Evolutionary conservation across 2,797 vertebrate species (phyloP).

Genomic region (Semotilus atromaculatus): DNA sequence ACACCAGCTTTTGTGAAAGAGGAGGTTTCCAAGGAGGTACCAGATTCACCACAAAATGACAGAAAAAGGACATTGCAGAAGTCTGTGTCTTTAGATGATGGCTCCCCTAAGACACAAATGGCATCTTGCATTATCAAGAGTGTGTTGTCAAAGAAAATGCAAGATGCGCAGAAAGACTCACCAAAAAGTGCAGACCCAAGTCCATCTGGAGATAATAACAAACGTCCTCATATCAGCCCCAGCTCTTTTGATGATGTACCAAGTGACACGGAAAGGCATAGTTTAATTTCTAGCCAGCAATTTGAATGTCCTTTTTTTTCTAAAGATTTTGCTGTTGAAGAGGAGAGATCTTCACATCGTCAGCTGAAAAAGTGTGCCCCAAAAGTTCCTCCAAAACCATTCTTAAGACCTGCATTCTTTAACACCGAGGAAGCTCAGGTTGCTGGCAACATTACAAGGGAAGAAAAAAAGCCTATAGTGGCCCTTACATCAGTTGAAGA

Average conservation of each 20-base stretch:
- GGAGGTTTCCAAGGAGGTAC: constrained; percentile 55
- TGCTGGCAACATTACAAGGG: constrained; percentile 54
- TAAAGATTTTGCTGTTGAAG: constrained; percentile 61
- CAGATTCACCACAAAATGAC: constrained; percentile 58
- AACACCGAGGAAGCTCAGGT: constrained; percentile 63
- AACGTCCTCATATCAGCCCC: constrained; percentile 45
- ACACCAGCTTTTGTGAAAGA: constrained; percentile 74
- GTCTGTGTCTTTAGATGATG: constrained; percentile 84
- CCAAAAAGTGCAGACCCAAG: constrained; percentile 57
- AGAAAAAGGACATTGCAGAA: constrained; percentile 81
- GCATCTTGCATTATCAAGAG: constrained; percentile 90
- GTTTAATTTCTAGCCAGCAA: constrained; percentile 66
- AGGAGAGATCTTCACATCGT: constrained; percentile 61
- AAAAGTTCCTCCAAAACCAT: constrained; percentile 70
- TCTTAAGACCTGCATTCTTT: constrained; percentile 66
- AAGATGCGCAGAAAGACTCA: constrained; percentile 71
- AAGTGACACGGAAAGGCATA: constrained; percentile 58
- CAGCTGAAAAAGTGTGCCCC: constrained; percentile 59
- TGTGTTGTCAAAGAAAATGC: constrained; percentile 90
- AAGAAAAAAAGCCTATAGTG: constrained; percentile 69
- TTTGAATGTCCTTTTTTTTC: constrained; percentile 72
- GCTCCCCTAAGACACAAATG: constrained; percentile 80
- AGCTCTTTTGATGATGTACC: constrained; percentile 53
- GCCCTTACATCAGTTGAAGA: constrained; percentile 66
- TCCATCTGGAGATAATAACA: constrained; percentile 60